Base-by-base conservation (phyloP, 2,888 invertebrate species). In the Drosophila parthenogenetica region DNA sequence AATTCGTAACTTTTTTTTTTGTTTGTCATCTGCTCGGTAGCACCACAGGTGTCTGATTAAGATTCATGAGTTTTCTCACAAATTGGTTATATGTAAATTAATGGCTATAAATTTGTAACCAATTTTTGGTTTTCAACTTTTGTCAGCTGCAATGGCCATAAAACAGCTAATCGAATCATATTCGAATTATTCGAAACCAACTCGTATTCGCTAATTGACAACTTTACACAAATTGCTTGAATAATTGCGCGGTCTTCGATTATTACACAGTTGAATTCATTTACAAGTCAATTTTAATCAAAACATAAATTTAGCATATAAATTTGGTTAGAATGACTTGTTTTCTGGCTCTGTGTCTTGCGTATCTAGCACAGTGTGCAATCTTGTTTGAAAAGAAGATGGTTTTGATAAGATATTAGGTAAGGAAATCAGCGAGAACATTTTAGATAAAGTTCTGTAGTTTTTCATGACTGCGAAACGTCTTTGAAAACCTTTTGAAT, bases 1-100 rank as follows among this genome's bases (percentile, higher is more conserved):
- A 39, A 35, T 45, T 32, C 37, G 17, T 19, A 29, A 19, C 29
- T 10, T 29, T 37, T 10, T 29, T 29, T 35, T 57, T 50, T 45
- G 39, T 65, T 42, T 42, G n/a, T 29, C 22, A 25, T 35, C 51
- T 48, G 49, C 25, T 29, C 16, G 42, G 42, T 37, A 40, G 59
- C 69, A 51, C 17, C 10, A 54, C 76, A 76, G 77, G 77, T 75
- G 75, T 76, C 53, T 46, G 32, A 46, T 45, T 55, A n/a, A 48
- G 50, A 77, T 77, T 77, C 51, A 75, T 75, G 54, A 42, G 54
- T 46, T 71, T 72, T 62, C 61, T 13, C 49, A 60, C 32, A 42
- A 17, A 39, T 39, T n/a, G 16, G 57, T 46, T 46, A 46, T 60
- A 69, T 77, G 75, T 58, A 72, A 77, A 75, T 72, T 43, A 17